Conservation (phyloP, 2,113 vertebrate genomes). For the Heterochromis multidens region DNA sequence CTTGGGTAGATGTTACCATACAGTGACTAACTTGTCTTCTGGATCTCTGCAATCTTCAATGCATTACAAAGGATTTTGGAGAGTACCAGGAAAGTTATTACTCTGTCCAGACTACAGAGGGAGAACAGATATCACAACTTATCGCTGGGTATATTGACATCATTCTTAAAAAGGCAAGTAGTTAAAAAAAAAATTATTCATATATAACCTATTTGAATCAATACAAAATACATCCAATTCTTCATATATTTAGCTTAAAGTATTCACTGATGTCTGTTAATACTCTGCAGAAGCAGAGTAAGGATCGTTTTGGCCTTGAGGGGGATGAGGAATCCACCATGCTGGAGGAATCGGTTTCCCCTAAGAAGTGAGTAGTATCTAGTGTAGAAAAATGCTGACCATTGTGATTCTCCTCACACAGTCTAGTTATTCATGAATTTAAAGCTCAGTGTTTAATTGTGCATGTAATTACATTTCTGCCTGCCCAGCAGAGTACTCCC, state of each 20-base stretch:
- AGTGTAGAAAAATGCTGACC: constrained; percentile 6
- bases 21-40: neutral
- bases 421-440: constrained; percentile 26
- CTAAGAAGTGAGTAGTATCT: constrained; percentile 86
- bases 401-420: neutral
- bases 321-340: constrained; percentile 98
- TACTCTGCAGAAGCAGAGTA: constrained; percentile 91
- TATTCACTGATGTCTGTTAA: neutral
- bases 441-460: constrained; percentile 39
- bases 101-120: constrained; percentile 97
- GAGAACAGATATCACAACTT: constrained; percentile 97
- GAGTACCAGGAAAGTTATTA: constrained; percentile 99
- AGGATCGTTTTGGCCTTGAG: constrained; percentile 96
- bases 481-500: constrained; percentile 2
- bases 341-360: constrained; percentile 97
- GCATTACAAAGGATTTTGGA: constrained; percentile 86
- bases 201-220: neutral
- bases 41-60: constrained; percentile 8
- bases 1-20: neutral
- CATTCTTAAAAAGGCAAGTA: constrained; percentile 94
- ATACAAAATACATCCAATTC: neutral
- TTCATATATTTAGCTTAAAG: neutral
- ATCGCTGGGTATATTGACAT: constrained; percentile 99
- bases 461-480: constrained; percentile 53
- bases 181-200: neutral